phyloP scores from a whole-genome alignment of 1,140 invertebrate genomes.

The Thrips palmi region DNA sequence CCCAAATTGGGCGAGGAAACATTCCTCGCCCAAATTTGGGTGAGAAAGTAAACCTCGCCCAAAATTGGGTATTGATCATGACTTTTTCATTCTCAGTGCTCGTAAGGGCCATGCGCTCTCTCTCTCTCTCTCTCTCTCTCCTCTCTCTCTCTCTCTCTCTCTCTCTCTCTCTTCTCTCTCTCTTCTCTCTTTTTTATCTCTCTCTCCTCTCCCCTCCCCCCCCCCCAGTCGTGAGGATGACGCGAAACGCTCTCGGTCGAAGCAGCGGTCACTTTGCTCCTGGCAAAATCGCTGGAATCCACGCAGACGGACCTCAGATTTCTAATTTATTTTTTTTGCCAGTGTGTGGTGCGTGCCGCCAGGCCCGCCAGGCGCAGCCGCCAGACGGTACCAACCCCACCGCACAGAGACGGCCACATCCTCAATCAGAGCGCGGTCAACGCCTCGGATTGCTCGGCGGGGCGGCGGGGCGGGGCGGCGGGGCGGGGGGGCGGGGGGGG shows the following conservation, averaged over 20 bases:
- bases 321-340: background rate
- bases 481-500: background rate
- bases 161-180: background rate
- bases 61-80: no score
- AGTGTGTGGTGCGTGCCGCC: no score
- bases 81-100: no score
- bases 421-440: constrained; percentile 9
- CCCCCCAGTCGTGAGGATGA: no score
- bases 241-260: no score
- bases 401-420: constrained; percentile 11
- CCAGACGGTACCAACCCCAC: background rate
- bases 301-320: background rate
- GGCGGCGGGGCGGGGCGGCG: background rate
- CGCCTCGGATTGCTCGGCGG: background rate
- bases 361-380: no score
- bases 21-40: no score
- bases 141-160: constrained; percentile 1
- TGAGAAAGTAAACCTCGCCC: no score
- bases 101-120: no score
- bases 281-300: background rate
- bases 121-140: background rate
- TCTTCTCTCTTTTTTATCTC: background rate
- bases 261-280: no score
- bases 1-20: no score
- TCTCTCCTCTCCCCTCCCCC: constrained; percentile 1